Evolutionary conservation across 1,140 invertebrate genomes (phyloP).

Genomic region (Diplogasteroides magnus): DNA sequence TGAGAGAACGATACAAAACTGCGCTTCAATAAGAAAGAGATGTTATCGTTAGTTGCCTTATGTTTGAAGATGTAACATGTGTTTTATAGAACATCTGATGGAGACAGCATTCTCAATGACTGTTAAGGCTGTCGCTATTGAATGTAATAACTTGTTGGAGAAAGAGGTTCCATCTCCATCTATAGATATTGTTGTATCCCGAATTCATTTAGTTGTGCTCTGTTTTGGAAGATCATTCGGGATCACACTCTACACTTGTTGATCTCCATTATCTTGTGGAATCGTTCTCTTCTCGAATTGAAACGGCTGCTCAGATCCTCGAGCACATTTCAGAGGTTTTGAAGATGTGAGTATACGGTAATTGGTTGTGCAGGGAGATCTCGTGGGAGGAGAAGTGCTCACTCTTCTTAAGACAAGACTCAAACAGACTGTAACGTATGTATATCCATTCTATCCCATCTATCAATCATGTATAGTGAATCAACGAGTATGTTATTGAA

Average conservation of each 20-base stretch:
- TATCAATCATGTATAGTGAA: neutral
- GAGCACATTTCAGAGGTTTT: neutral
- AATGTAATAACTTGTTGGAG: neutral
- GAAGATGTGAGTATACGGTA: neutral
- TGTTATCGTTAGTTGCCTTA: neutral
- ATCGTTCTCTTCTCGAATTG: neutral
- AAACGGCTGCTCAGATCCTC: neutral
- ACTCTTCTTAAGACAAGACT: neutral
- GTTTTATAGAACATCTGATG: neutral
- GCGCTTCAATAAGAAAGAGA: neutral
- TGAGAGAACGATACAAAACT: too few relatives aligned
- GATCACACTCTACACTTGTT: neutral
- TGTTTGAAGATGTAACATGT: neutral
- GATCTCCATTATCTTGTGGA: neutral
- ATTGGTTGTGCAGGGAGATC: neutral
- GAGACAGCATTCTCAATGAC: neutral
- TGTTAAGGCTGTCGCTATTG: neutral
- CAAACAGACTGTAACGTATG: neutral
- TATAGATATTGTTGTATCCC: neutral
- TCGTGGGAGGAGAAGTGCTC: neutral
- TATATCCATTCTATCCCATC: neutral
- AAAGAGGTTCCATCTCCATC: neutral
- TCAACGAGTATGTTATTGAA: neutral
- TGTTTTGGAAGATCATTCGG: neutral
- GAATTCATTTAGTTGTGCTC: neutral